Evolutionary conservation across 1,140 invertebrate species (phyloP), one percentile per base, ranked within the genome.

Genomic region (Sogatella furcifera): DNA sequence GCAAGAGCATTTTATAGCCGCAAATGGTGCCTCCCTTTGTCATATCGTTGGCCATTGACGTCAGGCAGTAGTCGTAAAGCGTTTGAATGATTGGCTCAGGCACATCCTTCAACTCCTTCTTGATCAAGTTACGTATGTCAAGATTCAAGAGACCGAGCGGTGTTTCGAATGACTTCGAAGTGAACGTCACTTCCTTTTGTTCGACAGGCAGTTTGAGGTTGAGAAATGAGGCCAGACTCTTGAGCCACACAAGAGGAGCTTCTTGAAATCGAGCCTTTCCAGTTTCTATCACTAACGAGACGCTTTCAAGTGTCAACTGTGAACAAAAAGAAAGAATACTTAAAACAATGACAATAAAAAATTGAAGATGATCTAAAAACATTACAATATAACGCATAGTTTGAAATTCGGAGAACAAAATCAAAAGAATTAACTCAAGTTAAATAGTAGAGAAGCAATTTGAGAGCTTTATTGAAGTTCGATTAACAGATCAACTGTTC

Each of bases 1-100:
- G 86, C 2, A 88, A 69, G 52, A 85, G 76, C 52, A 89, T 74
- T 72, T 86, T 86, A 65, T 86, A 82, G 4, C 86, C 87, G 42
- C 82, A 71, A 21, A 83, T 81, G 34, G 79, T 49, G 34, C 57
- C 42, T 54, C 61, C 80, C 76, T 82, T 84, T 43, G 75, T 78
- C 77, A 85, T 81, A 65, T 84, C 81, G 67, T 79, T 83, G 9
- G 81, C 81, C 75, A 86, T 79, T 8, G 80, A 74, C 9, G 79
- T 80, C 6, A 86, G 73, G 49, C 80, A 80, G 31, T 79, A 78
- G 70, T 84, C 83, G 66, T 80, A 85, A 71, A 85, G 86, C 34
- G 81, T 65, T 68, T 82, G 79, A 46, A 73, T 65, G 64, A 80
- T 81, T 41, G 76, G 74, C 60, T 77, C 72, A 2, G 80, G 81